Base-by-base conservation (phyloP, 1,140 invertebrate species). In the Drosophila ercepeae region DNA sequence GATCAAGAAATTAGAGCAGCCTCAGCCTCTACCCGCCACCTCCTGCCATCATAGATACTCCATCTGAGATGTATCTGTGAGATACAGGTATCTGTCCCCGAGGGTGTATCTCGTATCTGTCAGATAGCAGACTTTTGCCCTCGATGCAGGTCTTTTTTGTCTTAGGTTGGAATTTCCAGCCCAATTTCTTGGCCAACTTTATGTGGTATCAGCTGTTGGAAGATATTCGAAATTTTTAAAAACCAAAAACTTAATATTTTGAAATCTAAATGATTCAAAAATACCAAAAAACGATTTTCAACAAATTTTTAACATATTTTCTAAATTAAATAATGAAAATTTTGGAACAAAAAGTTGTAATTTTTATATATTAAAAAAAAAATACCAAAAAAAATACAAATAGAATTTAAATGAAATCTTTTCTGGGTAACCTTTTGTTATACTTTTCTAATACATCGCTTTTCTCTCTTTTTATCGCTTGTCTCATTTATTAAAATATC, bases 1-100 rank as follows among this genome's bases (percentile, higher is more conserved):
- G 86, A 84, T 86, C 81, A 79, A 86, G 63, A 84, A 84, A 84
- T 84, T 84, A 84, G 81, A 86, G 72, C 81, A 60, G 32, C 39
- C 2, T n/a, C n/a, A n/a, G n/a, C 27, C 27, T 27, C 27, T 7
- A 9, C 8, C 21, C 64, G 32, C 50, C 29, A 64, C 23, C 18
- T 34, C 61, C 67, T 19, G 0, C 2, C 25, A 42, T n/a, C 27
- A 27, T 8, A 27, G 1, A 27, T 0, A 27, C 8, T 14, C n/a
- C 8, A 9, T 36, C 34, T 36, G 16, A 14, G 21, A 6, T 44
- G 46, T 70, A 49, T 71, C 53, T 70, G 14, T 39, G 44, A 46
- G 68, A 72, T 73, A 72, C 67, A 13, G 32, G n/a, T n/a, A n/a
- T n/a, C n/a, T n/a, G n/a, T n/a, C 53, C 8, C 29, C 29, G n/a